Base-by-base conservation (phyloP, 2,797 vertebrate genomes). In the Artibeus lituratus region DNA sequence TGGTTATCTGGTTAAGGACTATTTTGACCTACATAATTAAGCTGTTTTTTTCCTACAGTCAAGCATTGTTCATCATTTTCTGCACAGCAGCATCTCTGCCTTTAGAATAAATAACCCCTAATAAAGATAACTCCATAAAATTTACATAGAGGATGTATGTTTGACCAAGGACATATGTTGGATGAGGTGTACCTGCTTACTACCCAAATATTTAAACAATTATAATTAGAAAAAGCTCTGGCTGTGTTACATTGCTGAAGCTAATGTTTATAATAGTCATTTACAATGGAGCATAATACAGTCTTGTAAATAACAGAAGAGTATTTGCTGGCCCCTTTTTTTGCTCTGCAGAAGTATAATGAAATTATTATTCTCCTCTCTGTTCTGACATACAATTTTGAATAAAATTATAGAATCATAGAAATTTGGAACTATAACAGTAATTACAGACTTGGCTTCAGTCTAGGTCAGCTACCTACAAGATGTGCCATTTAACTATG, bases 201-300 rank as follows among this genome's bases (percentile, higher is more conserved):
- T 92, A 87, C 72, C 78, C 74, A 96, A 96, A 94, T 97, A 85
- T 95, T 97, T 95, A 91, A 95, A 94, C 70, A 96, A 78, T 88
- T 69, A 87, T 97, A 94, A 84, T 94, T 32, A 32, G 32, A 15
- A 32, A 59, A 55, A 94, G 72, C 67, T 82, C 49, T 73, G 35
- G 29, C 96, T 95, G 73, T 62, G 88, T 59, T 95, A 14, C 39
- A 85, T 6, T 74, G 32, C 49, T 92, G 47, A 37, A 94, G 47
- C n/a, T 91, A 84, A 96, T 87, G 44, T 94, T 78, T 76, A 59
- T 85, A 96, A 94, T 65, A 74, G 55, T 78, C 74, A 88, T 94
- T 78, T 73, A n/a, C 29, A 85, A 57, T 94, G 90, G 90, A 18
- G 0, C 9, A 1, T 93, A 86, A 93, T 67, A 94, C 9, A 93